Conservation (phyloP, 35 echinoderm and acorn worm species). For the Nesometra sesokonis region DNA sequence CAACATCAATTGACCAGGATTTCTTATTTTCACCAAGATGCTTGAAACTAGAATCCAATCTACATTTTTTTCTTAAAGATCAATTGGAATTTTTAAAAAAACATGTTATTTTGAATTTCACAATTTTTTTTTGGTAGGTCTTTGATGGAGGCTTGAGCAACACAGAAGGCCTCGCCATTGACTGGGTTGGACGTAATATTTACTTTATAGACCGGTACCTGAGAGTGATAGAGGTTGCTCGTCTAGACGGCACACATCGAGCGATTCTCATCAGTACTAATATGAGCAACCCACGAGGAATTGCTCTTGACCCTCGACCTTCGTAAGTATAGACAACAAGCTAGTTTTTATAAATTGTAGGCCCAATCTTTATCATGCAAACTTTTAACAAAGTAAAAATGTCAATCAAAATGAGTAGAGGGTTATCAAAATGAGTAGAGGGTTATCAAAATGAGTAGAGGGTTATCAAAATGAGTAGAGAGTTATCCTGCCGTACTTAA, state of each 20-base stretch:
- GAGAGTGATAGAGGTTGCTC: slow-evolving; percentile 42
- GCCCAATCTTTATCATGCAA: no score
- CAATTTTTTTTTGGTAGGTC: slow-evolving; percentile 6
- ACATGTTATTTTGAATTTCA: no score
- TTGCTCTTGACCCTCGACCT: slow-evolving; percentile 53
- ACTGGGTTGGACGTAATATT: slow-evolving; percentile 56
- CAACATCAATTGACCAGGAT: no score
- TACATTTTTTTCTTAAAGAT: no score
- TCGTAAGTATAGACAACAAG: slow-evolving; percentile 21
- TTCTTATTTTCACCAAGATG: no score
- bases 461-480: no score
- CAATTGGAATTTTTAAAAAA: no score
- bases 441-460: no score
- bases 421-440: neutral
- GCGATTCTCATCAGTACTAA: slow-evolving; percentile 28
- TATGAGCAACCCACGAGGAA: neutral
- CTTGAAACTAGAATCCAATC: no score
- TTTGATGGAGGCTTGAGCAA: slow-evolving; percentile 22
- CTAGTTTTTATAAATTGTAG: no score
- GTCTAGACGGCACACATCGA: slow-evolving; percentile 33
- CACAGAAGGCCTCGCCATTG: slow-evolving; percentile 29
- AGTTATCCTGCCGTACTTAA: no score
- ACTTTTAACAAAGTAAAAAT: neutral
- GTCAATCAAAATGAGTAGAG: neutral
- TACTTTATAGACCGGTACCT: slow-evolving; percentile 41